Percentiles rank a stretch among this genome's conserved stretches.
Conservation (phyloP, 2,113 vertebrate species). For the Leptosomus discolor region DNA sequence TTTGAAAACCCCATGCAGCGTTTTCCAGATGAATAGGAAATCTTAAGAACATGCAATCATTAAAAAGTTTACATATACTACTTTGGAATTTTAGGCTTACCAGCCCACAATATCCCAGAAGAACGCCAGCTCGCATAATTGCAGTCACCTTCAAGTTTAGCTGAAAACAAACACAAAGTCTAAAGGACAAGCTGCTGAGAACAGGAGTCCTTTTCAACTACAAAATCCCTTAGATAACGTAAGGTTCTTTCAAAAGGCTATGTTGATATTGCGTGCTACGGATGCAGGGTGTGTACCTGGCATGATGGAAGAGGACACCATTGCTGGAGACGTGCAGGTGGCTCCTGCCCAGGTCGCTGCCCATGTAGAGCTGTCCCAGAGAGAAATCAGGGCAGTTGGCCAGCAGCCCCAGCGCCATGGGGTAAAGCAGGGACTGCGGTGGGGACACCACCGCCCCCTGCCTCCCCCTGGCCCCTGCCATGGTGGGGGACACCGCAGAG, state of each 20-base stretch:
- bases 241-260: not conserved
- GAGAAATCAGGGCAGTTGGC: slow-evolving; percentile 71
- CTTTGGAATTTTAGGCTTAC: not conserved
- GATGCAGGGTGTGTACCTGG: slow-evolving; percentile 35
- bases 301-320: slow-evolving; percentile 70
- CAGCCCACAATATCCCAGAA: not conserved
- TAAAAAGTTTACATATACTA: not conserved
- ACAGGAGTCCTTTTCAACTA: not conserved
- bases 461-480: not conserved
- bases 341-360: slow-evolving; percentile 65
- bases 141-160: not conserved
- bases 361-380: slow-evolving; percentile 68
- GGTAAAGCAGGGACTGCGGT: slow-evolving; percentile 13
- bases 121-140: not conserved
- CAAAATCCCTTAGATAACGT: not conserved
- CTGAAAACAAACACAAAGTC: not conserved
- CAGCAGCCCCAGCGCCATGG: slow-evolving; percentile 69
- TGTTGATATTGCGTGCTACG: not conserved
- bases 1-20: not conserved
- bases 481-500: too few species aligned
- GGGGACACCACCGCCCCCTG: not conserved
- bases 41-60: not conserved
- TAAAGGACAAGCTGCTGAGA: not conserved
- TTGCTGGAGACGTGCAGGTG: slow-evolving; percentile 64
- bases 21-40: not conserved